Evolutionary conservation across 1,140 invertebrate species (phyloP).

Genomic region (Drosophila sechellia): DNA sequence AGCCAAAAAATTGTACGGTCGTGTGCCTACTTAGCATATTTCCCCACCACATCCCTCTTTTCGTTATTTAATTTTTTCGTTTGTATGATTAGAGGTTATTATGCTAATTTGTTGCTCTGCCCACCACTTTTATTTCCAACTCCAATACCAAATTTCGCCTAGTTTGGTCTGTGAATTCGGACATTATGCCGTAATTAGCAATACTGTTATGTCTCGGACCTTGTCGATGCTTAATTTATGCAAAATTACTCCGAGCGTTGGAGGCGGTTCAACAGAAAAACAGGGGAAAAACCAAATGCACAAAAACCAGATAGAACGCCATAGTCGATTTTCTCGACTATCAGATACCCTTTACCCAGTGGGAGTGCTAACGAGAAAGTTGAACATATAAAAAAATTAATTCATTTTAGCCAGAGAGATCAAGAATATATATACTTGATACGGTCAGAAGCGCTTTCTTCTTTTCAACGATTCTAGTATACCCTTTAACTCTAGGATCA

Average conservation of each 20-base stretch:
- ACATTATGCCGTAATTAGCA: constrained; percentile 78
- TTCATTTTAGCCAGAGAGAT: too few relatives aligned
- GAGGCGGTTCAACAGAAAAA: background rate
- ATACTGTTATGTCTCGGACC: constrained; percentile 67
- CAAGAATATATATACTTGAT: too few relatives aligned
- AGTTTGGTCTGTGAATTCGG: constrained; percentile 50
- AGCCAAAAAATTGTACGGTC: constrained; percentile 34
- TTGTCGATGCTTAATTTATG: constrained; percentile 74
- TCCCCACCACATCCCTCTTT: constrained; percentile 5
- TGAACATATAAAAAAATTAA: too few relatives aligned
- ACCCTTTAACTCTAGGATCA: too few relatives aligned
- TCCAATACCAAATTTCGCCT: constrained; percentile 19
- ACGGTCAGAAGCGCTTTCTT: too few relatives aligned
- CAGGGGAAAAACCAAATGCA: background rate
- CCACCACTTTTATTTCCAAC: constrained; percentile 1
- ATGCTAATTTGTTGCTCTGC: constrained; percentile 63
- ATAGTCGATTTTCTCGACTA: too few relatives aligned
- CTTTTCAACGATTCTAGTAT: too few relatives aligned
- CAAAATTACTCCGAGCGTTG: constrained; percentile 38
- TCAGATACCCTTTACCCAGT: too few relatives aligned
- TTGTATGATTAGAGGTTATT: constrained; percentile 80
- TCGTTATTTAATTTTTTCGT: constrained; percentile 80
- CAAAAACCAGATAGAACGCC: too few relatives aligned
- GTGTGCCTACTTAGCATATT: constrained; percentile 63
- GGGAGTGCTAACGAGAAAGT: too few relatives aligned